These are phyloP conservation scores for Oreotragus oreotragus DNA, from an alignment of 2,113 vertebrate species.

Conservation along the genomic window DNA sequence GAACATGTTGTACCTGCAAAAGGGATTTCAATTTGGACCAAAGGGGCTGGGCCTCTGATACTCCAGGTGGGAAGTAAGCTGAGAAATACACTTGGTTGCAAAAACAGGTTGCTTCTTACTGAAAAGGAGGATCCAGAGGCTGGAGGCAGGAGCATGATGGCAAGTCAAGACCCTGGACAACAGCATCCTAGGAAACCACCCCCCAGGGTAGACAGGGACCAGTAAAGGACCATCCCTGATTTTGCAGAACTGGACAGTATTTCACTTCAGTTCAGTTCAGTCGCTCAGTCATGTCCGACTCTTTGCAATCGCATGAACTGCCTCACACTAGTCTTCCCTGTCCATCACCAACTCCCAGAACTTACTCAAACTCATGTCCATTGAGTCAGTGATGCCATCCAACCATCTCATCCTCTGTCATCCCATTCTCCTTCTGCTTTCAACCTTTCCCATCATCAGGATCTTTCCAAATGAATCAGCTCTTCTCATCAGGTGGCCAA, in stretches of 20 bases:
- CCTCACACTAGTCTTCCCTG: not conserved
- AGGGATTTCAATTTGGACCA: too few relatives aligned
- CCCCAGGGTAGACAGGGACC: too few relatives aligned
- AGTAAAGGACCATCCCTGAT: not conserved
- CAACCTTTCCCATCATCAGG: not conserved
- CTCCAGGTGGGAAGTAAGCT: not conserved
- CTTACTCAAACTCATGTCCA: not conserved
- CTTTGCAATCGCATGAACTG: not conserved
- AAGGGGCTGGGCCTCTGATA: not conserved
- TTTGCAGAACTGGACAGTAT: not conserved
- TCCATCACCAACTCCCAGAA: not conserved
- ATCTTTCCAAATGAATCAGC: not conserved
- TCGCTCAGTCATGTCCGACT: accelerated
- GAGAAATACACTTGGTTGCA: not conserved
- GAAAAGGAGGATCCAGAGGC: not conserved
- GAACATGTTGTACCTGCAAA: not conserved
- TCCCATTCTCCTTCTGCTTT: not conserved
- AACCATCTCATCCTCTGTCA: not conserved
- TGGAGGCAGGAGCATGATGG: too few relatives aligned
- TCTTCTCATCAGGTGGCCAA: not conserved
- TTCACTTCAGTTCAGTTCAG: not conserved
- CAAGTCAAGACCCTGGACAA: too few relatives aligned
- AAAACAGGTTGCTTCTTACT: not conserved
- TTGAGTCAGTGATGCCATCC: not conserved
- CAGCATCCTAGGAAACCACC: too few relatives aligned